Base-by-base conservation (phyloP, 2,888 invertebrate species). In the Caenorhabditis afra region DNA sequence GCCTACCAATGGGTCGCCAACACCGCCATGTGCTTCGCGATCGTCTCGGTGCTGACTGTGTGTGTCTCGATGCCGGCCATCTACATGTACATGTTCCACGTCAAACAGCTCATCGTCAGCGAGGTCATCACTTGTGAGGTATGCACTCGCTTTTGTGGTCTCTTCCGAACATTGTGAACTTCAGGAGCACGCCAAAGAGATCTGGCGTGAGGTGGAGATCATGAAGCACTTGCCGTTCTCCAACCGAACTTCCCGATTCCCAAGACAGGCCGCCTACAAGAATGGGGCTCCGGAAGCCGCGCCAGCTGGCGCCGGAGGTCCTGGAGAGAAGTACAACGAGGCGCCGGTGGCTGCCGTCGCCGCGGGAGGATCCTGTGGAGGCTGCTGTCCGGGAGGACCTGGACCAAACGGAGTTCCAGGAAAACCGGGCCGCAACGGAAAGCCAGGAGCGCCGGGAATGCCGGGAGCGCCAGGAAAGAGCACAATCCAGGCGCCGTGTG, bases 1-100 rank as follows among this genome's bases (percentile, higher is more conserved):
- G 79, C 79, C 55, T 79, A 79, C 52, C 75, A 75, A 61, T 79
- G 75, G 79, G 75, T 70, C 8, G 66, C 79, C 49, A 75, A 79
- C 35, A 65, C 70, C 14, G 68, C 79, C 10, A 70, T 79, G 61
- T 68, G 67, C 44, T 79, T 79, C 44, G 67, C 79, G 10, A 67
- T 79, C 14, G 79, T 79, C 2, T 66, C 79, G 11, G 70, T 79
- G 12, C 39, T 75, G 14, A 59, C 61, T 16, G 79, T 79, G 14
- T 75, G 79, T 47, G 74, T 79, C 1, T 57, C 67, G 1, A 39
- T 79, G 49, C 79, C 79, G 2, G 68, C 62, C 1, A 65, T 79
- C 16, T 79, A 75, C 35, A 64, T 70, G 47, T 79, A 79, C 57
- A 79, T 71, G 61, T 59, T 66, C 55, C 79, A 79, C 53, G 75